Evolutionary conservation across 2,797 vertebrate species (phyloP).

Genomic region (Coranthus polyacanthus): DNA sequence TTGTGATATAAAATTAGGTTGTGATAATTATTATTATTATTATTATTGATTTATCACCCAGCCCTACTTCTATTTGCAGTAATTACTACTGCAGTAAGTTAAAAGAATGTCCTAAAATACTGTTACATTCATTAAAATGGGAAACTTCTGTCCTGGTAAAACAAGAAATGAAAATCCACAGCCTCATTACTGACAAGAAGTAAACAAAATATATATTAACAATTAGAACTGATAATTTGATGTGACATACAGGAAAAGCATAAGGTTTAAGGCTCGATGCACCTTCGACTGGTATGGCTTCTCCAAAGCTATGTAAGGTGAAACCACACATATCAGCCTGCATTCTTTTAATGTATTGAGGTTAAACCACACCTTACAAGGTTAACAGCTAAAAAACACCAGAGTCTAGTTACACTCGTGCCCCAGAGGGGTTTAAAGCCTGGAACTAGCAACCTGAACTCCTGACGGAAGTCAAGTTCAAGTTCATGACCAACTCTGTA

Average conservation of each 20-base stretch:
- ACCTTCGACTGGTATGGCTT: slow-evolving; percentile 3
- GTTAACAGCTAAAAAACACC: slow-evolving; percentile 65
- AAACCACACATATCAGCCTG: slow-evolving; percentile 51
- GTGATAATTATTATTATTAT: no score
- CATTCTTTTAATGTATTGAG: slow-evolving; percentile 62
- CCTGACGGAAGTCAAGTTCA: slow-evolving; percentile 55
- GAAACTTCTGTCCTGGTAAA: no score
- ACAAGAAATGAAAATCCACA: neutral
- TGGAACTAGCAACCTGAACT: slow-evolving; percentile 62
- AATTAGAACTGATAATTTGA: neutral
- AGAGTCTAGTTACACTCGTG: slow-evolving; percentile 64
- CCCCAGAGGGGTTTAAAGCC: slow-evolving; percentile 60
- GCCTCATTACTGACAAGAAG: no score
- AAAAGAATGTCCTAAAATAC: no score
- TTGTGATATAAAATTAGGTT: no score
- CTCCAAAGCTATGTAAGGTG: slow-evolving; percentile 34
- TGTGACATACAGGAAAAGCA: neutral
- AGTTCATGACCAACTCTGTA: slow-evolving; percentile 54
- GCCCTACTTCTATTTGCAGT: no score
- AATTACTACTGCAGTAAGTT: no score
- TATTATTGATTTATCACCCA: no score
- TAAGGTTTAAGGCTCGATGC: neutral
- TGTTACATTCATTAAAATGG: no score
- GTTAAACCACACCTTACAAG: slow-evolving; percentile 69
- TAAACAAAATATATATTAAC: no score